phyloP scores from a whole-genome alignment of 2,797 vertebrate species.

The Allobates femoralis region DNA sequence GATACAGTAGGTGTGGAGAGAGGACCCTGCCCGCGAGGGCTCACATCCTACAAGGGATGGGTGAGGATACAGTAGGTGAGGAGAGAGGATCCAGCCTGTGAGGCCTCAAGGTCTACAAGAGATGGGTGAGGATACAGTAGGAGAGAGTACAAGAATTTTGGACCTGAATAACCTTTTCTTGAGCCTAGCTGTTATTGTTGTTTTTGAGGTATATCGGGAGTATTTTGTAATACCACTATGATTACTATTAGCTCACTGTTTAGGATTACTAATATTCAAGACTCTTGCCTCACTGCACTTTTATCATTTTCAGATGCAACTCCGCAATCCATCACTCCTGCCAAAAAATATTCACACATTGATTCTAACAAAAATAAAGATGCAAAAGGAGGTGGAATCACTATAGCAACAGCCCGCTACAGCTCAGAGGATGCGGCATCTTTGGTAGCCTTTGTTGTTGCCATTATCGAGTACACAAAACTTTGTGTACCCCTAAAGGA shows the following conservation, averaged over 20 bases:
- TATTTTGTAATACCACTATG: too few relatives aligned
- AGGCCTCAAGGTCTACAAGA: too few relatives aligned
- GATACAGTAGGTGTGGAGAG: too few relatives aligned
- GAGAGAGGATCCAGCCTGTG: too few relatives aligned
- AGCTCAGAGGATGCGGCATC: conserved; percentile 61
- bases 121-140: too few relatives aligned
- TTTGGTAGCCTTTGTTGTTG: conserved; percentile 62
- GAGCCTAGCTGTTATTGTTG: too few relatives aligned
- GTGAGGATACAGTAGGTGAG: too few relatives aligned
- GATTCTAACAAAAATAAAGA: conserved; percentile 51
- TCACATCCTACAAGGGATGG: too few relatives aligned
- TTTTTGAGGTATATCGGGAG: too few relatives aligned
- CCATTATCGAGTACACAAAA: conserved; percentile 58
- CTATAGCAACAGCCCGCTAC: conserved; percentile 61
- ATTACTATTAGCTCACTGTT: not conserved
- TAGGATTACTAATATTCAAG: not conserved
- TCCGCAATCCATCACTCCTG: conserved; percentile 58
- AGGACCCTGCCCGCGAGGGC: too few relatives aligned
- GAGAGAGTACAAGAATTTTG: too few relatives aligned
- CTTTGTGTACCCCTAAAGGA: conserved; percentile 58
- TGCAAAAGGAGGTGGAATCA: conserved; percentile 53
- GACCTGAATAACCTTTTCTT: too few relatives aligned
- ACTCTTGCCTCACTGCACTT: not conserved
- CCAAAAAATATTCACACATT: conserved; percentile 53
- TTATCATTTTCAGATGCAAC: conserved; percentile 57